Conservation (phyloP, 2,797 vertebrate genomes). For the Okamejei kenojei region DNA sequence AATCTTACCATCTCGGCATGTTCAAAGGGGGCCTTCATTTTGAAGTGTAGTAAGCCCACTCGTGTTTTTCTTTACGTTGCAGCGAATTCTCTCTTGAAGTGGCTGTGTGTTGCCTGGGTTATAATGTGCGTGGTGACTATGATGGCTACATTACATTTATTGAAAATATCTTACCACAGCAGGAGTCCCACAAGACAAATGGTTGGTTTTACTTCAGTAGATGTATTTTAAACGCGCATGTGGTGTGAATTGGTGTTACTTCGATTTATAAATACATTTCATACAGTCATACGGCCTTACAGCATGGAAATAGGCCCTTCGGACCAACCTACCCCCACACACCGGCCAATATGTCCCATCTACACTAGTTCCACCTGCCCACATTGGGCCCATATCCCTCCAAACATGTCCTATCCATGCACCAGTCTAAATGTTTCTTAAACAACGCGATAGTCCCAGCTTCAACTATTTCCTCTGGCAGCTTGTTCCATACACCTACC, state of each 20-base stretch:
- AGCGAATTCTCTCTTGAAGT: slow-evolving; percentile 55
- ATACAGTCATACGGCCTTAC: too few relatives aligned
- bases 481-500: too few relatives aligned
- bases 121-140: slow-evolving; percentile 41
- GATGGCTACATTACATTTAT: slow-evolving; percentile 1
- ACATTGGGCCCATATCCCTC: too few relatives aligned
- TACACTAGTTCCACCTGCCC: too few relatives aligned
- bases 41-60: slow-evolving; percentile 42
- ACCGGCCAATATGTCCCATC: too few relatives aligned
- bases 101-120: slow-evolving; percentile 52
- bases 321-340: too few relatives aligned
- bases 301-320: too few relatives aligned
- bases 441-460: too few relatives aligned
- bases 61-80: neutral
- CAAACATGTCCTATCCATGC: too few relatives aligned
- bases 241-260: neutral
- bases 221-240: neutral
- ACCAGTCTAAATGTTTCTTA: too few relatives aligned
- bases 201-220: neutral
- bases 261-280: neutral
- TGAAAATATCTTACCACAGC: neutral
- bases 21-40: slow-evolving; percentile 38
- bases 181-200: neutral
- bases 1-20: neutral
- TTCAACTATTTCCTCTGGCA: too few relatives aligned